Evolutionary conservation across 1,140 invertebrate species (phyloP), one percentile per base, ranked within the genome.

Genomic region (Listronotus bonariensis): DNA sequence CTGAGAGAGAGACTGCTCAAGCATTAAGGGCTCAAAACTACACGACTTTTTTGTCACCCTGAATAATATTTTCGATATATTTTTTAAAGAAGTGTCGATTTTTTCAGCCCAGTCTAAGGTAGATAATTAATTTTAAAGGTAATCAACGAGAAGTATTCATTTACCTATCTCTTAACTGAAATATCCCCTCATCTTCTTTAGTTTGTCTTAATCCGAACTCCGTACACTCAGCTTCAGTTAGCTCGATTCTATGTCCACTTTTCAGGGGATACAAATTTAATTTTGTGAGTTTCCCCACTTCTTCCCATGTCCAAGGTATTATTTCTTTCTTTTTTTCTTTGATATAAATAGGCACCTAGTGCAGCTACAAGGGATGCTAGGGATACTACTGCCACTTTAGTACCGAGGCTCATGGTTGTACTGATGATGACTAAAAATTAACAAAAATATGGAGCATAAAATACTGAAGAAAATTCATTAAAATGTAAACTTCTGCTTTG

Each of bases 241-340:
- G 40, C 48, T 76, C 74, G 9, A 75, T 64, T 17, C 74, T 38
- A 40, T 70, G 67, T 11, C 76, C 77, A 48, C 77, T 77, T 54
- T 79, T 79, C 59, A 79, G 57, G 0, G 78, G 78, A 64, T 75
- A 78, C 9, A 79, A 26, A 36, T 70, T 67, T 12, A 79, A 43
- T 18, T 75, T 68, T 1, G 58, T 70, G 0, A 79, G 41, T 49
- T 58, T 72, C 6, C 74, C 78, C 8, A 78, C 72, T 48, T 65
- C 52, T 40, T 71, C 71, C 78, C 78, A 79, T 36, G 45, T 45
- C 61, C 60, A 64, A 10, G 68, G 68, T 12, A 70, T 57, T 4
- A 65, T 54, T 49, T 66, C 48, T 18, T 61, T 61, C 38, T 60
- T 69, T 14, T 52, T n/a, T 61, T 12, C 57, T 67, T 46, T 61